Conservation (phyloP, 1,140 invertebrate genomes). For the Hycleus cichorii region DNA sequence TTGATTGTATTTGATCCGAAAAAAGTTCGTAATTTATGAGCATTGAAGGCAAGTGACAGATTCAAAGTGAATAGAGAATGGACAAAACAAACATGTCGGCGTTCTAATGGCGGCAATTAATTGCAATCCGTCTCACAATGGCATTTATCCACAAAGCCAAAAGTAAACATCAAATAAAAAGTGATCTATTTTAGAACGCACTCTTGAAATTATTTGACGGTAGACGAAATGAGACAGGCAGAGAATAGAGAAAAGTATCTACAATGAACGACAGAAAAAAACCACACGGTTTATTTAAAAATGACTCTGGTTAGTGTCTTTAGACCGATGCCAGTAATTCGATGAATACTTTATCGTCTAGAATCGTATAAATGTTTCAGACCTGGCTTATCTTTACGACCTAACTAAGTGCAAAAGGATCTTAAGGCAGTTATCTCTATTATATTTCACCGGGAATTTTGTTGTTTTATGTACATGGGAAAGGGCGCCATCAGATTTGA, state of each 20-base stretch:
- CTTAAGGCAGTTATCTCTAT: conserved; percentile 12
- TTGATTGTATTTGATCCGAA: neutral
- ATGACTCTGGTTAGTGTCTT: conserved; percentile 18
- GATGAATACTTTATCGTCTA: conserved; percentile 24
- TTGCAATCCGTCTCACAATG: conserved; percentile 6
- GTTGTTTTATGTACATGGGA: neutral
- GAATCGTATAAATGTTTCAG: conserved; percentile 25
- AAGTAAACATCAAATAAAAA: conserved; percentile 11
- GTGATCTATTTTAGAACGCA: conserved; percentile 8
- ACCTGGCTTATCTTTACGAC: conserved; percentile 21
- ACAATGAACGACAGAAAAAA: neutral
- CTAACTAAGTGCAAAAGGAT: conserved; percentile 19
- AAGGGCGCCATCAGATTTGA: too few relatives aligned
- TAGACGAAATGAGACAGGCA: conserved; percentile 6
- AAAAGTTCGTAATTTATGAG: neutral
- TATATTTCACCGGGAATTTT: conserved; percentile 12
- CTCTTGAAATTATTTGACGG: conserved; percentile 5
- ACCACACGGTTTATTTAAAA: neutral
- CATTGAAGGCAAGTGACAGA: too few relatives aligned
- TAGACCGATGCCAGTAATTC: conserved; percentile 19
- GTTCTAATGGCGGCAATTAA: conserved; percentile 5
- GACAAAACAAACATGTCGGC: too few relatives aligned
- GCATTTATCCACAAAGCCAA: conserved; percentile 2
- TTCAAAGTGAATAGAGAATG: too few relatives aligned
- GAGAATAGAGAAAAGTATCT: neutral